These are phyloP conservation scores for Gorsachius goisagi DNA, from an alignment of 2,113 vertebrate species.

Conservation along the genomic window DNA sequence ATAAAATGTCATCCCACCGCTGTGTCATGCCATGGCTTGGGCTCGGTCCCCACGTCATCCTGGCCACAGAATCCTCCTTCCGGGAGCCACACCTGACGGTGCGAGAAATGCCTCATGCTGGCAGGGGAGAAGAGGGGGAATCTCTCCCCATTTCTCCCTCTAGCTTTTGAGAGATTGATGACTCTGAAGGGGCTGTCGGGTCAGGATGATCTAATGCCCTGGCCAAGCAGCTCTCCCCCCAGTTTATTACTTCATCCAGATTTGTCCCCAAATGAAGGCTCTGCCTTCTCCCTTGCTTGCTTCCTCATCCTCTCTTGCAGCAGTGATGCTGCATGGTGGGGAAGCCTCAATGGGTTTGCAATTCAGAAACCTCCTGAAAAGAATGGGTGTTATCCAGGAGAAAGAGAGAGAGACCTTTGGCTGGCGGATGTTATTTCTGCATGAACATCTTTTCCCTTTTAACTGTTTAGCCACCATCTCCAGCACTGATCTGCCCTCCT, in stretches of 20 bases:
- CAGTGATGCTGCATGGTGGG: not conserved
- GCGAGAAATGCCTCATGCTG: not conserved
- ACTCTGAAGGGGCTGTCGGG: not conserved
- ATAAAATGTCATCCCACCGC: not conserved
- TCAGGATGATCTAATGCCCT: not conserved
- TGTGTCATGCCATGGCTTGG: not conserved
- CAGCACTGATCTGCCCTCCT: not conserved
- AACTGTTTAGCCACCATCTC: not conserved
- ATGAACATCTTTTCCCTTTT: conserved; percentile 17
- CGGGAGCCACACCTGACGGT: not conserved
- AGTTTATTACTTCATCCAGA: not conserved
- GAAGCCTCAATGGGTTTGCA: not conserved
- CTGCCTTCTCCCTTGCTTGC: not conserved
- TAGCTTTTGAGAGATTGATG: not conserved
- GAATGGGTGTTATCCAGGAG: not conserved
- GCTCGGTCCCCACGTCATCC: not conserved
- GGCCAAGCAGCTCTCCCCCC: not conserved
- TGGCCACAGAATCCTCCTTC: not conserved
- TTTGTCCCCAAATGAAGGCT: not conserved
- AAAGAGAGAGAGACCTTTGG: conserved; percentile 19
- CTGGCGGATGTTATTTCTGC: not conserved
- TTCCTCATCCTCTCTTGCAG: not conserved
- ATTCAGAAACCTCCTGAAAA: not conserved
- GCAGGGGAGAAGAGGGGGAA: not conserved
- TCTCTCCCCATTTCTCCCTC: not conserved